Evolutionary conservation across 2,113 vertebrate species (phyloP).

Genomic region (Megatriorchis doriae): DNA sequence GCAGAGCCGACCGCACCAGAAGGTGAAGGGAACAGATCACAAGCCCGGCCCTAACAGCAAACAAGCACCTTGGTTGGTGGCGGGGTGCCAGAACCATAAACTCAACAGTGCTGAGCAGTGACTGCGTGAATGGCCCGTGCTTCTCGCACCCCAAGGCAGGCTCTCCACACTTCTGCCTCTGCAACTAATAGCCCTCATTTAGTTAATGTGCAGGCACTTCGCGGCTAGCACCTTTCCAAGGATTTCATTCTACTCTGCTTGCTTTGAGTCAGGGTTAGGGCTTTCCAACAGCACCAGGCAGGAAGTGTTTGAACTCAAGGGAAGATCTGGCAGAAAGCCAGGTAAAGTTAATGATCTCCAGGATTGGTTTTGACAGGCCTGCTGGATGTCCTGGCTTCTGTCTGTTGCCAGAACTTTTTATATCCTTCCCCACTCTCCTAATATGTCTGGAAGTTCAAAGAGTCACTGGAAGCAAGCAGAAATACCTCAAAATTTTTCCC

Average conservation of each 20-base stretch:
- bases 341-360: slow-evolving; percentile 52
- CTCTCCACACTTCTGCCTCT: not conserved
- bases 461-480: not conserved
- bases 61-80: not conserved
- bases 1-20: not conserved
- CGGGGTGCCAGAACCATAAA: not conserved
- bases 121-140: not conserved
- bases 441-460: not conserved
- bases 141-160: not conserved
- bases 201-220: not conserved
- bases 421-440: not conserved
- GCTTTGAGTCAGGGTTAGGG: not conserved
- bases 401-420: not conserved
- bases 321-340: slow-evolving; percentile 1
- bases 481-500: not conserved
- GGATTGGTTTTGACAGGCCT: not conserved
- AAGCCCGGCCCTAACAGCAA: not conserved
- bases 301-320: not conserved
- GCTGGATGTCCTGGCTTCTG: not conserved
- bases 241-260: not conserved
- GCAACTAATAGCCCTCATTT: not conserved
- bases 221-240: not conserved
- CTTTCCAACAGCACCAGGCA: not conserved
- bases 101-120: not conserved
- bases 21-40: not conserved